Evolutionary conservation across 2,888 invertebrate species (phyloP).

Genomic region (Pandemis corylana): DNA sequence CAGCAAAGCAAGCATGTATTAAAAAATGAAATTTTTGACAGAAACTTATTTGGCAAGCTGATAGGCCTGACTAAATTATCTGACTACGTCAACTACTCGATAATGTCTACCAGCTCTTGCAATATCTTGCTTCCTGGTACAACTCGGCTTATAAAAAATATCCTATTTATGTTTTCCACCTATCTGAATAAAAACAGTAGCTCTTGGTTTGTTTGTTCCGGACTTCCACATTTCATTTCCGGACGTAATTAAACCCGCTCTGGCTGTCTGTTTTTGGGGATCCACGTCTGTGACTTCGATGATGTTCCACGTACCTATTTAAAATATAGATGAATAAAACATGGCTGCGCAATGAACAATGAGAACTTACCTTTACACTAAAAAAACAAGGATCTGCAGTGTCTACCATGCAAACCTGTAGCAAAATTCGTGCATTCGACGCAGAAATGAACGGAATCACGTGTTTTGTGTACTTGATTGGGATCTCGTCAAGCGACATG

Average conservation of each 20-base stretch:
- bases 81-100: too few species aligned
- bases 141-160: constrained; percentile 19
- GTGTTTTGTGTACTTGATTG: neutral
- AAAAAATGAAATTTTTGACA: too few species aligned
- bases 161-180: constrained; percentile 19
- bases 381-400: too few species aligned
- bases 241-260: constrained; percentile 66
- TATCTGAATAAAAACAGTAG: constrained; percentile 17
- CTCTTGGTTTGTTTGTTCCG: constrained; percentile 61
- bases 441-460: neutral
- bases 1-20: too few species aligned
- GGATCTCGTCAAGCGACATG: neutral
- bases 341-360: too few species aligned
- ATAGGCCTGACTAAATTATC: too few species aligned
- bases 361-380: too few species aligned
- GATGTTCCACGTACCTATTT: neutral
- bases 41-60: too few species aligned
- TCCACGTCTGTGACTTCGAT: constrained; percentile 40
- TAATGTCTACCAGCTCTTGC: too few species aligned
- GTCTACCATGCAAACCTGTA: neutral
- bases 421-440: neutral
- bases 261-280: constrained; percentile 60
- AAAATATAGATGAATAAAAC: neutral
- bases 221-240: constrained; percentile 66
- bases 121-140: neutral